These are phyloP conservation scores for Drosophila triauraria DNA, from an alignment of 1,140 invertebrate genomes.

Conservation along the genomic window DNA sequence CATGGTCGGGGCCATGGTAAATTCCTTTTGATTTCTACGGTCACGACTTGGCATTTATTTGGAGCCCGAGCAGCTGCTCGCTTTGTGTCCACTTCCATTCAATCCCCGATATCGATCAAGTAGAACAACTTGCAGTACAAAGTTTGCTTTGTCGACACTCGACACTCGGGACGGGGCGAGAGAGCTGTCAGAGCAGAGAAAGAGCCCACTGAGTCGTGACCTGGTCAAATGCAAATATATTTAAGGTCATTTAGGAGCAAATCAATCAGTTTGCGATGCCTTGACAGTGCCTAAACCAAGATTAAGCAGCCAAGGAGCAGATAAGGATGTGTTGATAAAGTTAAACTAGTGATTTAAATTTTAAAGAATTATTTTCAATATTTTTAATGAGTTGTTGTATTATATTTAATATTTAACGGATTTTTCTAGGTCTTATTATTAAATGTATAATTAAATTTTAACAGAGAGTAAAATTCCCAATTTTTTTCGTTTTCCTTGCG, in stretches of 20 bases:
- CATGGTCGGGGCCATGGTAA: neutral
- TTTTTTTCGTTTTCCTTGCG: too few species aligned
- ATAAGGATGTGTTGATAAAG: neutral
- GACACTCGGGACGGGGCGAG: constrained; percentile 2
- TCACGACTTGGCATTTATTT: constrained; percentile 37
- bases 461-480: too few species aligned
- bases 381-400: neutral
- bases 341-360: neutral
- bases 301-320: constrained; percentile 1
- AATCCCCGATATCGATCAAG: constrained; percentile 36
- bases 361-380: neutral
- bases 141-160: constrained; percentile 33
- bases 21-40: constrained; percentile 30
- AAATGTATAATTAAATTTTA: too few species aligned
- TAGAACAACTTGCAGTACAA: constrained; percentile 41
- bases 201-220: constrained; percentile 32
- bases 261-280: constrained; percentile 33
- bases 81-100: constrained; percentile 15
- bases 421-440: too few species aligned
- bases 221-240: constrained; percentile 44
- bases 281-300: constrained; percentile 3
- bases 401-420: too few species aligned
- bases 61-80: constrained; percentile 20
- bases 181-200: constrained; percentile 16
- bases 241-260: constrained; percentile 25